Evolutionary conservation across 2,113 vertebrate genomes (phyloP).

Genomic region (Poicephalus gulielmi): DNA sequence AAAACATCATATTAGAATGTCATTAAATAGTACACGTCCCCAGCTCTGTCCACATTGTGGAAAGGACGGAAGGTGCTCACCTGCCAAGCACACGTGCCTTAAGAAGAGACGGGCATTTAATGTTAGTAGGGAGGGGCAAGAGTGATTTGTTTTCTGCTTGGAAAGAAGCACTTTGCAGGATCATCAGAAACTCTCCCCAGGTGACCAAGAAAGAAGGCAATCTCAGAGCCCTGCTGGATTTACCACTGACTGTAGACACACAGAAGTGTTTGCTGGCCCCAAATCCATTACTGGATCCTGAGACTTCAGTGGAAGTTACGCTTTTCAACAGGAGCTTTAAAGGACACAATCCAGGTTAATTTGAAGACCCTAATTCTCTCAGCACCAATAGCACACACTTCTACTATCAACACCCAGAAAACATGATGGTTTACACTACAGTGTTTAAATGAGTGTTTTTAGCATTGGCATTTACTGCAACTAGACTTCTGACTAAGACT

Average conservation of each 20-base stretch:
- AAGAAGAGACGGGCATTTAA: background rate
- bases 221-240: background rate
- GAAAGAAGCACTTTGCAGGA: background rate
- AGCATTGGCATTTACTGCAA: background rate
- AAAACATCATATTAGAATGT: background rate
- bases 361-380: background rate
- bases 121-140: background rate
- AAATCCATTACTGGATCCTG: background rate
- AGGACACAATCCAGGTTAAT: background rate
- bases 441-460: background rate
- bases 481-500: background rate
- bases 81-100: accelerated
- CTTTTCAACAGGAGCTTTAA: background rate
- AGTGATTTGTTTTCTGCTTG: background rate
- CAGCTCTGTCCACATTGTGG: background rate
- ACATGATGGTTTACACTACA: background rate
- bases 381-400: background rate
- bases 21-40: background rate
- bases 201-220: background rate
- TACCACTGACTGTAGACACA: background rate
- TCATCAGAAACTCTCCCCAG: background rate
- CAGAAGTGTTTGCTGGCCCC: background rate
- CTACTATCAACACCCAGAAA: background rate
- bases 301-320: background rate
- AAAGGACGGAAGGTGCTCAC: background rate